A percentile compares a stretch with the other conserved stretches of the same genome.
These are phyloP conservation scores for Cheirogaleus major DNA, from an alignment of 2,797 vertebrate species.

Conservation along the genomic window DNA sequence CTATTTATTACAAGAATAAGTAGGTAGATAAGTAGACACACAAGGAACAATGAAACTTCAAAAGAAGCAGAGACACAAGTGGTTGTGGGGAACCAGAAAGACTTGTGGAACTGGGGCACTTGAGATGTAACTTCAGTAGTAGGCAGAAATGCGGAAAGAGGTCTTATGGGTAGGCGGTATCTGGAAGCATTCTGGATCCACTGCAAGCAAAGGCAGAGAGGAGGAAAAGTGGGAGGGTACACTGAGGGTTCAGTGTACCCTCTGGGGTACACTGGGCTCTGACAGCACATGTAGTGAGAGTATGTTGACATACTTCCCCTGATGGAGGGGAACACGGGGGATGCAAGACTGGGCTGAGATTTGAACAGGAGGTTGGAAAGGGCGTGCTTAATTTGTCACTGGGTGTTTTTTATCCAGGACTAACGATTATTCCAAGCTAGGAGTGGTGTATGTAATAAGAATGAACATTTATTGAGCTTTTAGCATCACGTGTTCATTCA, in stretches of 20 bases:
- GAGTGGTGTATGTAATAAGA: not conserved
- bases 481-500: not conserved
- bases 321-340: not conserved
- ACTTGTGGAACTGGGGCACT: not conserved
- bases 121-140: not conserved
- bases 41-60: not conserved
- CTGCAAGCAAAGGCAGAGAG: not conserved
- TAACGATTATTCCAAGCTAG: not conserved
- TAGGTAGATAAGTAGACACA: not conserved
- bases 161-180: not conserved
- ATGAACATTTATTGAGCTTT: not conserved
- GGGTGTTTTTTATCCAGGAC: not conserved
- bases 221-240: not conserved
- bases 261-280: no score
- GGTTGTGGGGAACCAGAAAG: not conserved
- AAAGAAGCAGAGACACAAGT: not conserved
- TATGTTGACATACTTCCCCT: no score
- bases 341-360: not conserved
- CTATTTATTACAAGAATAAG: not conserved
- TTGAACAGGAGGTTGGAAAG: not conserved
- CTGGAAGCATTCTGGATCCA: not conserved
- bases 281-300: rapidly evolving
- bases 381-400: not conserved
- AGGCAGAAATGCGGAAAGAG: not conserved
- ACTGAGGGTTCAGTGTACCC: not conserved